A percentile compares a stretch with the other conserved stretches of the same genome.
Evolutionary conservation across 2,888 invertebrate genomes (phyloP).

Genomic region (Lissocephala sabroskyi): DNA sequence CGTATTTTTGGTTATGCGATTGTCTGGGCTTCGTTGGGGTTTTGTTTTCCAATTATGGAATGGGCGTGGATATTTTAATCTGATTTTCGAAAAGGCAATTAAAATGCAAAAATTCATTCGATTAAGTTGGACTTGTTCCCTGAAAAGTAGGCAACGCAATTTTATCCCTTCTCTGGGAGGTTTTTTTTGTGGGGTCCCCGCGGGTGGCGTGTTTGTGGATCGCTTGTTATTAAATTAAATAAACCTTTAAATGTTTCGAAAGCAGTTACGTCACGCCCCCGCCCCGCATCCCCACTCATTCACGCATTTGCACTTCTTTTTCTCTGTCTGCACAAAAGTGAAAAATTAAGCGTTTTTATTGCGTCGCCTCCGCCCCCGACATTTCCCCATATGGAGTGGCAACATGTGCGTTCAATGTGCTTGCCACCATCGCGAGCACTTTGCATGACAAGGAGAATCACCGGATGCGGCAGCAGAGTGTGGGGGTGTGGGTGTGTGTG

Average conservation of each 20-base stretch:
- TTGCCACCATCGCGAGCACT: not conserved
- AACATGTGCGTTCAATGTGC: conserved; percentile 51
- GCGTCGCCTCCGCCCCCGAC: conserved; percentile 15
- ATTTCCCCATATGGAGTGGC: conserved; percentile 30
- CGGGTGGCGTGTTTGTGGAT: too few relatives aligned
- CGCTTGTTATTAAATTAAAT: conserved; percentile 54
- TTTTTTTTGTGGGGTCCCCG: too few relatives aligned
- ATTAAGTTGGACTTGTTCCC: conserved; percentile 21
- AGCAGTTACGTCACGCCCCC: too few relatives aligned
- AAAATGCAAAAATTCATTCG: conserved; percentile 51
- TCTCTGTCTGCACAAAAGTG: conserved; percentile 49
- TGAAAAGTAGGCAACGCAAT: too few relatives aligned
- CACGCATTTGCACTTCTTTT: conserved; percentile 26
- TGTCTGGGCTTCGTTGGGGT: not conserved
- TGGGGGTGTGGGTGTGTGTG: conserved; percentile 5
- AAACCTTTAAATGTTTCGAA: conserved; percentile 52
- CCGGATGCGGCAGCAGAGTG: not conserved
- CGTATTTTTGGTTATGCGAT: not conserved
- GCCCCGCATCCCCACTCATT: too few relatives aligned
- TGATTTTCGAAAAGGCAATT: conserved; percentile 39
- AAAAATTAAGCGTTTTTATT: conserved; percentile 65
- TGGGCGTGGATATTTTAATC: conserved; percentile 12
- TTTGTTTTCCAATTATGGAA: conserved; percentile 42
- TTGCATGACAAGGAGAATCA: too few relatives aligned
- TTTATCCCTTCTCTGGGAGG: too few relatives aligned